Base-by-base conservation (phyloP, 2,797 vertebrate genomes). In the Oreochromis mossambicus region DNA sequence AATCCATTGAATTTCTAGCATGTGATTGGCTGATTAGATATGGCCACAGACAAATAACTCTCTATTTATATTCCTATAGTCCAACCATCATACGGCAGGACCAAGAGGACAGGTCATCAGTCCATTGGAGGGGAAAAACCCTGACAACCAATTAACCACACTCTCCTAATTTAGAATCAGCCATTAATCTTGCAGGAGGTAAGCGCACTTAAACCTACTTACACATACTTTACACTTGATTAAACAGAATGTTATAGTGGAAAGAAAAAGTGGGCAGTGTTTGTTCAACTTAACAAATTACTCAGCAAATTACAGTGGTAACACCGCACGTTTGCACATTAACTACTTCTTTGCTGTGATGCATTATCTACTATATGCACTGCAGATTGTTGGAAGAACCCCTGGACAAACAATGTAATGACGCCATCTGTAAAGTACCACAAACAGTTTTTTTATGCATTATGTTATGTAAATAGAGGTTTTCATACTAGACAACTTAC, bases 231-330 rank as follows among this genome's bases (percentile, higher is more conserved):
- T 70, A 70, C 21, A 24, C 0, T 70, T 70, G 14, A 17, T 46
- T 73, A 73, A 73, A 48, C 41, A 26, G 63, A 15, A 68, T 13
- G 13, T 41, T 1, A 66, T 24, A 3, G 11, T 21, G 36, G 19
- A 66, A 68, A 24, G 63, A 68, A 41, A 68, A 68, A 38, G 36
- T 38, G 61, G 61, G 21, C 1, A 66, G 32, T 21, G 61, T 38
- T 66, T 66, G 34, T n/a, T 0, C 34, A 13, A 0, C 2, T 66
- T 38, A 38, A 38, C 0, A 0, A 46, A 70, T 26, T 46, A 46
- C 21, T 46, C 66, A 46, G 66, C 8, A 70, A 70, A 70, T 70
- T 17, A 70, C 5, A 1, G 38, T 6, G 38, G 9, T 17, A 70
- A 46, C 66, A 46, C 66, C 11, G 66, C 9, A 17, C 5, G 8